Evolutionary conservation across 2,888 invertebrate genomes (phyloP).

Genomic region (Caradrina kadenii): DNA sequence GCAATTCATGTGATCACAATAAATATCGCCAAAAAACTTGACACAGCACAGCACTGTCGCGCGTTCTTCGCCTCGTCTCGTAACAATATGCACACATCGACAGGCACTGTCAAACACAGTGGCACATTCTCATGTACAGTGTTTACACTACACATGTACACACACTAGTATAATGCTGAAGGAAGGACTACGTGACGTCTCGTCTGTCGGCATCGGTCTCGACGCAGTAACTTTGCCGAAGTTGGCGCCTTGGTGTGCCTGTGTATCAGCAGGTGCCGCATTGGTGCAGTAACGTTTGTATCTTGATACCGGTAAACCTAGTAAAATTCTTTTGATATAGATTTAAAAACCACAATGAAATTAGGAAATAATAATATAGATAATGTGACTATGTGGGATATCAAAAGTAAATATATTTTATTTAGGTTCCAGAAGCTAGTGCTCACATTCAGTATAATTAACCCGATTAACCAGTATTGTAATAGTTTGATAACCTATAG

Average conservation of each 20-base stretch:
- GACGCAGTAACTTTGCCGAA: slow-evolving; percentile 12
- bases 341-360: no score
- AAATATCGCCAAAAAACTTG: slow-evolving; percentile 68
- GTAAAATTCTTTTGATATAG: no score
- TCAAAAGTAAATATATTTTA: no score
- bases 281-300: no score
- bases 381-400: no score
- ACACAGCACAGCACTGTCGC: slow-evolving; percentile 67
- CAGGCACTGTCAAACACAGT: slow-evolving; percentile 60
- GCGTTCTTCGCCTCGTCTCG: slow-evolving; percentile 66
- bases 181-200: slow-evolving; percentile 64
- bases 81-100: slow-evolving; percentile 72
- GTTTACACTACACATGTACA: slow-evolving; percentile 40
- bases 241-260: no score
- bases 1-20: slow-evolving; percentile 62
- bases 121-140: slow-evolving; percentile 21
- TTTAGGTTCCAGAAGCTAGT: no score
- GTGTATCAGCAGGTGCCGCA: not conserved
- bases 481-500: no score
- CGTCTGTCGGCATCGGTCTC: slow-evolving; percentile 47
- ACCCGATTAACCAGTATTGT: no score
- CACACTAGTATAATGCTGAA: slow-evolving; percentile 43
- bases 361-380: no score
- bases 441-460: no score
- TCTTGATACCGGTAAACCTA: no score